A percentile compares a stretch with the other conserved stretches of the same genome.
Evolutionary conservation across 2,888 invertebrate species (phyloP).

Genomic region (Xestia ashworthii): DNA sequence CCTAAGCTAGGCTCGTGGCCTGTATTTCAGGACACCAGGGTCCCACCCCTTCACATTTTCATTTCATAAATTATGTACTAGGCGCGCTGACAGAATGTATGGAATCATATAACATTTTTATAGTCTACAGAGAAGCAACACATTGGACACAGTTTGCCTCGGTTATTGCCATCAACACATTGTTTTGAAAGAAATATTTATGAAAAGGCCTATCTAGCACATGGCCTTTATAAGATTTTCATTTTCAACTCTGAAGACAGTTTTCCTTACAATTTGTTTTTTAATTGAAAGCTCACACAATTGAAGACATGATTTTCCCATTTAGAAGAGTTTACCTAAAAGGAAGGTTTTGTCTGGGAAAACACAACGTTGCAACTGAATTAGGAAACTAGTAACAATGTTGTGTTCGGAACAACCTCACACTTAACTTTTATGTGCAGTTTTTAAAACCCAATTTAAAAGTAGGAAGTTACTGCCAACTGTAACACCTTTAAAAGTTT

Average conservation of each 20-base stretch:
- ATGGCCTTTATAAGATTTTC: background rate
- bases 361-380: slow-evolving; percentile 12
- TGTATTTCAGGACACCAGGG: too few relatives aligned
- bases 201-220: background rate
- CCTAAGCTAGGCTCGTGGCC: too few relatives aligned
- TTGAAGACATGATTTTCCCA: background rate
- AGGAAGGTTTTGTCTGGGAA: background rate
- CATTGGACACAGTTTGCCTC: background rate
- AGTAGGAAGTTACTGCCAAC: slow-evolving; percentile 11
- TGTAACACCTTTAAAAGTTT: slow-evolving; percentile 16
- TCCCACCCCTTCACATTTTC: too few relatives aligned
- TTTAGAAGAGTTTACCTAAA: slow-evolving; percentile 8
- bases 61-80: too few relatives aligned
- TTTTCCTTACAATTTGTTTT: background rate
- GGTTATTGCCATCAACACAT: slow-evolving; percentile 2
- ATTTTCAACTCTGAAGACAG: background rate
- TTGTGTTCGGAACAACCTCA: slow-evolving; percentile 9
- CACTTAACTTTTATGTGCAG: slow-evolving; percentile 10
- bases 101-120: too few relatives aligned
- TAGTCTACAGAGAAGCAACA: background rate
- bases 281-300: slow-evolving; percentile 21
- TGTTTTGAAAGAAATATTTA: background rate
- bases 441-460: slow-evolving; percentile 14
- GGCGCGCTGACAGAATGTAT: too few relatives aligned
- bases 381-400: slow-evolving; percentile 29